Evolutionary conservation across 2,797 vertebrate species (phyloP).

Genomic region (Acipenser oxyrinchus): DNA sequence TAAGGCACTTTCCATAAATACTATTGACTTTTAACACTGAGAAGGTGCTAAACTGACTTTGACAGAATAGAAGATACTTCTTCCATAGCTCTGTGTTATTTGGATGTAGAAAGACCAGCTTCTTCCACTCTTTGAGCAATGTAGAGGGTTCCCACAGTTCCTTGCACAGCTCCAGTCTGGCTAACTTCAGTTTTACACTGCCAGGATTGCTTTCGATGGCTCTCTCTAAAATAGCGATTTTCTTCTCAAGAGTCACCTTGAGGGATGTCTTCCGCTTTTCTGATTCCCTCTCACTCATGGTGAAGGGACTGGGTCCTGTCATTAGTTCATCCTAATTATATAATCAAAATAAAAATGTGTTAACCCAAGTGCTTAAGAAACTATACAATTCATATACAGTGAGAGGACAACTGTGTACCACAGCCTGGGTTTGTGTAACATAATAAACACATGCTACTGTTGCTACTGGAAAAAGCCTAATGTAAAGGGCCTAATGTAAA

Average conservation of each 20-base stretch:
- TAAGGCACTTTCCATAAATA: conserved; percentile 85
- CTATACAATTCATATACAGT: too few species aligned
- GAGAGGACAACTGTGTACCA: too few species aligned
- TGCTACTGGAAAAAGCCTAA: too few species aligned
- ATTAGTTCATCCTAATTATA: conserved; percentile 73
- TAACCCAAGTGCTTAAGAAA: too few species aligned
- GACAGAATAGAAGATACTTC: conserved; percentile 82
- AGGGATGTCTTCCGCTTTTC: conserved; percentile 63
- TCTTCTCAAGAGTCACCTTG: conserved; percentile 79
- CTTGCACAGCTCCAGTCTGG: conserved; percentile 70
- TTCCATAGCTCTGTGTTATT: conserved; percentile 81
- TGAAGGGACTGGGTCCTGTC: conserved; percentile 49
- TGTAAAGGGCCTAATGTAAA: too few species aligned
- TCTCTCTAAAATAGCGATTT: conserved; percentile 81
- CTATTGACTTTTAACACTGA: conserved; percentile 73
- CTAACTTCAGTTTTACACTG: conserved; percentile 76
- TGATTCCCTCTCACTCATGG: conserved; percentile 46
- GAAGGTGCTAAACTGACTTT: conserved; percentile 91
- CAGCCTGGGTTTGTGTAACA: too few species aligned
- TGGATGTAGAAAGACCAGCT: conserved; percentile 87
- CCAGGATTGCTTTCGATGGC: conserved; percentile 78
- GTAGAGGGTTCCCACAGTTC: conserved; percentile 83
- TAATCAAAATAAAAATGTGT: too few species aligned
- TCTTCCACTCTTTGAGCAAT: conserved; percentile 89
- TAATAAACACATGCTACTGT: too few species aligned